Conservation (phyloP, 2,797 vertebrate genomes). For the Monodelphis domestica region DNA sequence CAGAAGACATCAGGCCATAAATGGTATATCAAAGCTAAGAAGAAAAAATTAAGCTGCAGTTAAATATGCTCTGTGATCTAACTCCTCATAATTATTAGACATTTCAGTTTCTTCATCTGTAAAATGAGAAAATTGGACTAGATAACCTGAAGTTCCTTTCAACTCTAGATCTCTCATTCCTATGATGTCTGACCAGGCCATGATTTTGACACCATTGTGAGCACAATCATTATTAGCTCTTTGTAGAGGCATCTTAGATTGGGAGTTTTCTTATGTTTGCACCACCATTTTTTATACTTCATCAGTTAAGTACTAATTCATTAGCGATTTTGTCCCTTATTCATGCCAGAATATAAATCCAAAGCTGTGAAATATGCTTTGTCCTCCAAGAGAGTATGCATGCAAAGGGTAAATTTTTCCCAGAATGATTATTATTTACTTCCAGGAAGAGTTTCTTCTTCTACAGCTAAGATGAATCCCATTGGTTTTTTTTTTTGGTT, state of each 20-base stretch:
- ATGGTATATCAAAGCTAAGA: constrained; percentile 37
- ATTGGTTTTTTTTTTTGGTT: constrained; percentile 17
- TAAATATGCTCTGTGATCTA: neutral
- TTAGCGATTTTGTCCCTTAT: constrained; percentile 54
- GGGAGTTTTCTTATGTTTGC: constrained; percentile 9
- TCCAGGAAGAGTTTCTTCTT: constrained; percentile 3
- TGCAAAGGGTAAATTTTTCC: constrained; percentile 37
- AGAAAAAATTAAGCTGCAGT: constrained; percentile 21
- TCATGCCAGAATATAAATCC: constrained; percentile 44
- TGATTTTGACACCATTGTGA: constrained; percentile 18
- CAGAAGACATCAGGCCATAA: constrained; percentile 34
- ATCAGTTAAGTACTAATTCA: neutral
- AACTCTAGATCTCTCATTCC: neutral
- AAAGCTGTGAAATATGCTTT: constrained; percentile 28
- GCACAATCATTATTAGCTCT: neutral
- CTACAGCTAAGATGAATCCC: constrained; percentile 14
- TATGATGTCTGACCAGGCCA: neutral
- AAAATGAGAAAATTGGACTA: neutral
- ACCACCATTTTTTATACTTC: neutral
- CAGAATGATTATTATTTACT: constrained; percentile 32
- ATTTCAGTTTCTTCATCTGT: neutral
- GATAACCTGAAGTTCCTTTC: too few species aligned
- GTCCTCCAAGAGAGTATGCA: constrained; percentile 30
- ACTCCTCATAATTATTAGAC: constrained; percentile 41
- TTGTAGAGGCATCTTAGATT: constrained; percentile 19